Percentiles rank a stretch among this genome's conserved stretches.
These are phyloP conservation scores for Punctoribates punctum DNA, from an alignment of 2,888 invertebrate species.

Conservation along the genomic window DNA sequence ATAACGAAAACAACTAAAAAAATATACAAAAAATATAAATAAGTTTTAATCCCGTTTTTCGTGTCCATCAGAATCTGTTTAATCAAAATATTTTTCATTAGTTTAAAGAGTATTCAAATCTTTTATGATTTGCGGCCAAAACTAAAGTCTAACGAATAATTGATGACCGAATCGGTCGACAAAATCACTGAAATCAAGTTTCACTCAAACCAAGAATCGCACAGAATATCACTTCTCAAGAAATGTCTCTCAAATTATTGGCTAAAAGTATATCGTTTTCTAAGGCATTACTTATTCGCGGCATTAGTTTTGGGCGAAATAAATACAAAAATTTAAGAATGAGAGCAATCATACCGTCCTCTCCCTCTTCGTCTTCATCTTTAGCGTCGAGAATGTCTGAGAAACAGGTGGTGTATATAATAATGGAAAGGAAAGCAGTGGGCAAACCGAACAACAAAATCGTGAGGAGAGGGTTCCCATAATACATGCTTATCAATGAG, in stretches of 20 bases:
- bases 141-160: no score
- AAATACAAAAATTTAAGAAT: not conserved
- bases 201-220: no score
- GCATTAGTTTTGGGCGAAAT: no score
- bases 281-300: no score
- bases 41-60: constrained; percentile 17
- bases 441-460: constrained; percentile 90
- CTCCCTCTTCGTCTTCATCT: constrained; percentile 63
- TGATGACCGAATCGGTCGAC: no score
- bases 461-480: constrained; percentile 82
- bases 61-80: not conserved
- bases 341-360: constrained; percentile 43
- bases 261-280: no score
- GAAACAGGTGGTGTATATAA: constrained; percentile 93
- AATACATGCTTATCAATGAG: constrained; percentile 69
- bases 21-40: not conserved
- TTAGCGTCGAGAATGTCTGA: constrained; percentile 89
- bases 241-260: not conserved
- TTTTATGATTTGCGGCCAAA: no score
- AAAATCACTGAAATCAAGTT: no score
- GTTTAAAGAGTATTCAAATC: no score
- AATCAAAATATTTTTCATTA: not conserved
- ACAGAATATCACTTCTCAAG: not conserved
- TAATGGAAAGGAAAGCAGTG: constrained; percentile 83
- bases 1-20: constrained; percentile 2